Conservation (phyloP, 2,113 vertebrate genomes). For the Apteryx owenii region DNA sequence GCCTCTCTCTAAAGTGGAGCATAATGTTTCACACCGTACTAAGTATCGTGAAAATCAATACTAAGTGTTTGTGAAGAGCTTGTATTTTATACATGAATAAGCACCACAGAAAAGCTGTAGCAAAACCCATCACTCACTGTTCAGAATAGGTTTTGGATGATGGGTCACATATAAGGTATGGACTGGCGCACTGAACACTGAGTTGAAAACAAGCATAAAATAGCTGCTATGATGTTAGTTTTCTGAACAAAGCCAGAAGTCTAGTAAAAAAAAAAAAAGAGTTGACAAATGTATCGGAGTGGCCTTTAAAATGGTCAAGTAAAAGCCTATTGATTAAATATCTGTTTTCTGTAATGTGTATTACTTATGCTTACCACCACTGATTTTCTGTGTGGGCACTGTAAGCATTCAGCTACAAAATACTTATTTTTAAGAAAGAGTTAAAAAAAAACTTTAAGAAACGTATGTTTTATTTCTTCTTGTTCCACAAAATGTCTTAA, state of each 20-base stretch:
- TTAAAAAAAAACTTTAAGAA: not conserved
- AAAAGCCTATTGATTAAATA: not conserved
- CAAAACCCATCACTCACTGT: not conserved
- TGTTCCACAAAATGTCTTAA: not conserved
- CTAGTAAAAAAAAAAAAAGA: not conserved
- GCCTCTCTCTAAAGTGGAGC: not conserved
- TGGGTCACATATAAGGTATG: not conserved
- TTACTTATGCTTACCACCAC: not conserved
- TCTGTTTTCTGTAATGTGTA: not conserved
- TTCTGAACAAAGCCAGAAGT: not conserved
- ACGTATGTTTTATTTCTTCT: not conserved
- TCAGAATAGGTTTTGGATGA: not conserved
- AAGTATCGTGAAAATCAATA: conserved; percentile 16
- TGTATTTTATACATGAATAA: not conserved
- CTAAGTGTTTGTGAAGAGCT: not conserved
- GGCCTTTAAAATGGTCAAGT: not conserved
- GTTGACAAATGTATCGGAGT: no score
- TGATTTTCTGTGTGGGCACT: not conserved
- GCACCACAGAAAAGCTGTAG: not conserved
- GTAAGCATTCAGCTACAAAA: not conserved
- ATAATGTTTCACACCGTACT: not conserved
- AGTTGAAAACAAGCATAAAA: not conserved
- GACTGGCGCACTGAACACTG: not conserved
- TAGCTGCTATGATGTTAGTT: not conserved
- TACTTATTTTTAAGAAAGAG: not conserved